Conservation (phyloP, 2,888 invertebrate species). For the Carcina quercana region DNA sequence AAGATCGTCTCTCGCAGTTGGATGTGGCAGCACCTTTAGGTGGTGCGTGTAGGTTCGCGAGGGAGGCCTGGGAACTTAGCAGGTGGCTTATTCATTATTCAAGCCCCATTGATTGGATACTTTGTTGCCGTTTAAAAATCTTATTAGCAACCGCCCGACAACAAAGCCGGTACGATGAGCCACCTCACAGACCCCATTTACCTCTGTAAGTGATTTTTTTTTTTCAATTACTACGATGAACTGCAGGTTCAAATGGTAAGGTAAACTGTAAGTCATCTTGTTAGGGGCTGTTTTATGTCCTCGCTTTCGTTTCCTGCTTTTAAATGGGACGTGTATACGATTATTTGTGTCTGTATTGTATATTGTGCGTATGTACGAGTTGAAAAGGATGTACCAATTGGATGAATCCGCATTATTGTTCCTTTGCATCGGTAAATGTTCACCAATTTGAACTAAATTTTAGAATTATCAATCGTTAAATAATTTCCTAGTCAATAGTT, state of each 20-base stretch:
- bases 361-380: no score
- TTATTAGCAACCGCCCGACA: constrained; percentile 68
- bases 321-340: no score
- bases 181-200: constrained; percentile 49
- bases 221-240: constrained; percentile 68
- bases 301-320: constrained; percentile 32
- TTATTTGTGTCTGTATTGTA: no score
- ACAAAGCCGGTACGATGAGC: constrained; percentile 49
- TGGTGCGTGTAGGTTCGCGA: constrained; percentile 56
- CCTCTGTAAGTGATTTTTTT: constrained; percentile 70
- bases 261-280: constrained; percentile 68
- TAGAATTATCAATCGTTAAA: no score
- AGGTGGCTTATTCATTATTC: constrained; percentile 74
- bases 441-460: no score
- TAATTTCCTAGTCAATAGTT: no score
- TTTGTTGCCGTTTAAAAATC: constrained; percentile 74
- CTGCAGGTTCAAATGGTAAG: constrained; percentile 49
- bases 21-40: constrained; percentile 31
- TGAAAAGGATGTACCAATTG: no score
- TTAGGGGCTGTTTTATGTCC: constrained; percentile 59
- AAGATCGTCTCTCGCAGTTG: no score
- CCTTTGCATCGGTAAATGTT: no score
- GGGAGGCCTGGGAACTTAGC: constrained; percentile 63
- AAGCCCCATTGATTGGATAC: constrained; percentile 73
- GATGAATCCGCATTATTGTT: no score